These are phyloP conservation scores for Hydrolagus affinis DNA, from an alignment of 2,113 vertebrate species.

Conservation along the genomic window DNA sequence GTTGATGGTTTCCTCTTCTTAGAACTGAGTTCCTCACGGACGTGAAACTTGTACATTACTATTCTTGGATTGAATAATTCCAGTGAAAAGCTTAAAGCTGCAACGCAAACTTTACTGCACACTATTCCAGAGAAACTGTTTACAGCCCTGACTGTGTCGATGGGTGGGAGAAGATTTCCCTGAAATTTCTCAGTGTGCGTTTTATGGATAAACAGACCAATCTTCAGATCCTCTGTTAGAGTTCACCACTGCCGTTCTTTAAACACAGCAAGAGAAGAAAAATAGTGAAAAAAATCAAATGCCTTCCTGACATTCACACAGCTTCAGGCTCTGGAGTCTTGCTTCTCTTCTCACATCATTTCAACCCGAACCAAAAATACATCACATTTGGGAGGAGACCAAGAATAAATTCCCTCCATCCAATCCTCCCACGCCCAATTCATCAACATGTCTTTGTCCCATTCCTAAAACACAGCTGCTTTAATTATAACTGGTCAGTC, in stretches of 20 bases:
- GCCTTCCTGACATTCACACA: neutral
- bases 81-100: neutral
- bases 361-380: neutral
- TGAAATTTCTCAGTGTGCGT: neutral
- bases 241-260: neutral
- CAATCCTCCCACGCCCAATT: too few species aligned
- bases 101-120: neutral
- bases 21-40: too few species aligned
- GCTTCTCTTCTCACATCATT: neutral
- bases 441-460: too few species aligned
- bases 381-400: neutral
- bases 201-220: neutral
- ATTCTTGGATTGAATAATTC: neutral
- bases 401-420: neutral
- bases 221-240: neutral
- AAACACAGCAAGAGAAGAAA: neutral
- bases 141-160: neutral
- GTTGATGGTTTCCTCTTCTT: too few species aligned
- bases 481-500: too few species aligned
- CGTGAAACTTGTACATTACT: neutral
- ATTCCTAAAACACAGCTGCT: too few species aligned
- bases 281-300: neutral
- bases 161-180: neutral
- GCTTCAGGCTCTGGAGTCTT: neutral
- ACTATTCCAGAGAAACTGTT: neutral